Percentiles rank a stretch among this genome's conserved stretches.
Conservation (phyloP, 2,888 invertebrate genomes). For the Apantesis nais region DNA sequence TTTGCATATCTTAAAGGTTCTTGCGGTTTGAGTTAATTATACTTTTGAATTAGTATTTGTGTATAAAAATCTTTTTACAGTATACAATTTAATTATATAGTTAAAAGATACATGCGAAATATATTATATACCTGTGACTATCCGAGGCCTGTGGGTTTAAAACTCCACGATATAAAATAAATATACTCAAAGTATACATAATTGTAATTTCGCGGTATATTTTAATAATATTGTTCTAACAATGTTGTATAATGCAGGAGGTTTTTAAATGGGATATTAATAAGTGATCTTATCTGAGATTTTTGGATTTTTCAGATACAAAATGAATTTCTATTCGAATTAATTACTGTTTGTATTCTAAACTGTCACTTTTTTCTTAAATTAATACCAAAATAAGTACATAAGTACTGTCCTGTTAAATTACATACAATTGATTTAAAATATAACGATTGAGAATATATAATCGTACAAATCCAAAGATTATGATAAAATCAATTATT, state of each 20-base stretch:
- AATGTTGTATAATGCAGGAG: constrained; percentile 16
- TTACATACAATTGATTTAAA: no score
- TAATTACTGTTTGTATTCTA: background rate
- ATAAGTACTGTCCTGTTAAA: no score
- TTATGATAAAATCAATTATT: background rate
- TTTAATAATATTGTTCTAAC: background rate
- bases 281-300: background rate
- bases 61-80: background rate
- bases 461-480: no score
- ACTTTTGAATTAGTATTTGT: constrained; percentile 4
- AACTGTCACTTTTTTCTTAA: background rate
- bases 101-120: background rate
- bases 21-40: background rate
- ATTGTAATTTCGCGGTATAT: background rate
- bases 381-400: background rate
- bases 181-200: background rate
- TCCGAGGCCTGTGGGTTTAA: no score
- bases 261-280: background rate
- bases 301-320: background rate
- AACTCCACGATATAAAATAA: background rate
- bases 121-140: background rate
- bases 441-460: no score
- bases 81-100: constrained; percentile 4
- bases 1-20: constrained; percentile 12
- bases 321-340: background rate